Percentiles rank a stretch among this genome's conserved stretches.
phyloP scores from a whole-genome alignment of 2,888 invertebrate genomes.

The Mimumesa dahlbomi region DNA sequence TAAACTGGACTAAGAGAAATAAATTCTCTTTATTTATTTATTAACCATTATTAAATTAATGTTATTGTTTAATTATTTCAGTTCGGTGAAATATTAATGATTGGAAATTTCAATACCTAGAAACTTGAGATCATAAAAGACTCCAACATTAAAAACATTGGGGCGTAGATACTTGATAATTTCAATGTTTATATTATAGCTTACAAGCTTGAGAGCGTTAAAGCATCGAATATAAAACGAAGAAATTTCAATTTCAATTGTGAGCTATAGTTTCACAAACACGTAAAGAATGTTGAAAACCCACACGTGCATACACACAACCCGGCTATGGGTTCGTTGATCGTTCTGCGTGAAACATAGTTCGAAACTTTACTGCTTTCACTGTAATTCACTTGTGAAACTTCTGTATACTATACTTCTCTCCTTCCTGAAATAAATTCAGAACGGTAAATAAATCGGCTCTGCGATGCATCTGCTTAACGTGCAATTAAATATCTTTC shows the following conservation, averaged over 20 bases:
- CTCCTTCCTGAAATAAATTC: constrained; percentile 13
- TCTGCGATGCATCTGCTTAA: background rate
- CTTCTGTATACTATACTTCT: constrained; percentile 3
- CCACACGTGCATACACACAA: constrained; percentile 1
- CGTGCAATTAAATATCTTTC: no score
- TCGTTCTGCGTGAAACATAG: constrained; percentile 13
- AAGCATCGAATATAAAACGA: no score
- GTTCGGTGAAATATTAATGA: background rate
- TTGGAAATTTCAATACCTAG: background rate
- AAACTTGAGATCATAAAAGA: background rate
- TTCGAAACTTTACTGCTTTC: constrained; percentile 36
- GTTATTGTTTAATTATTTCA: background rate
- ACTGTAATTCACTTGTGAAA: constrained; percentile 45
- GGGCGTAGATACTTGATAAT: no score
- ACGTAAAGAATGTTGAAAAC: no score
- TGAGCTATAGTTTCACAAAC: no score
- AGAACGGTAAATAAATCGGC: background rate
- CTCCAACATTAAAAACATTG: constrained; percentile 3
- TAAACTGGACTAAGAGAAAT: no score
- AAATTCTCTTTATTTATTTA: no score
- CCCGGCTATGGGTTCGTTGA: constrained; percentile 10
- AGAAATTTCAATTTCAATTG: no score
- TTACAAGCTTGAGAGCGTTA: no score
- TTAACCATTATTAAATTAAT: no score
- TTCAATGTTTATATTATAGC: no score